Evolutionary conservation across 2,797 vertebrate genomes (phyloP), one percentile per base, ranked within the genome.

Genomic region (Enteromius paludinosus): DNA sequence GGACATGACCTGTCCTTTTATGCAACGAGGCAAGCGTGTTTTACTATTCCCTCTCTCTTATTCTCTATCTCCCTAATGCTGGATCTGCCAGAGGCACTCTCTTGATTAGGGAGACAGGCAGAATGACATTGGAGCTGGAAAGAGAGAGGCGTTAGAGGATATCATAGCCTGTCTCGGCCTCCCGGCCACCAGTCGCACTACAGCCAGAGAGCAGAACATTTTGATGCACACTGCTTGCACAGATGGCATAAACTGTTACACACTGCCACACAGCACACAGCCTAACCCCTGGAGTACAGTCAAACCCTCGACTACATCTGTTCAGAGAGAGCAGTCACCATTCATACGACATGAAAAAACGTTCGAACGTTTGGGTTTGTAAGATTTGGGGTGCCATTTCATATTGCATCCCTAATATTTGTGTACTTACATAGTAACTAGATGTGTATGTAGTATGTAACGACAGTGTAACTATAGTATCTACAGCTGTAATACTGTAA

Each of bases 41-140:
- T 71, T 70, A 45, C 49, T 45, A 76, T 43, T 56, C 80, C 80
- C 62, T 49, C 54, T 89, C 80, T 88, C 81, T 83, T 81, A 41
- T 61, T 86, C 77, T n/a, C 25, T 85, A 87, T 90, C 86, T 76
- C 86, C 87, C 72, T 77, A 52, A 81, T 83, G 62, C 6, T 38
- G 59, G 72, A 52, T 69, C 45, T 30, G 41, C 78, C 79, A 52
- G 62, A 64, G 83, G 71, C 72, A 3, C 5, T 88, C 90, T 90
- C 90, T 90, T 90, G 90, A 90, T 92, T 82, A 88, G 86, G 85
- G 85, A 93, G 89, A 92, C 89, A 88, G 85, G 88, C 89, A 88
- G 91, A 92, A 90, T 93, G 93, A 94, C 93, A 93, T 93, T 95
- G 91, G 92, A 91, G 91, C 85, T 70, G 47, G 64, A 82, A 61